Base-by-base conservation (phyloP, 2,113 vertebrate genomes). In the Hyaena hyaena region DNA sequence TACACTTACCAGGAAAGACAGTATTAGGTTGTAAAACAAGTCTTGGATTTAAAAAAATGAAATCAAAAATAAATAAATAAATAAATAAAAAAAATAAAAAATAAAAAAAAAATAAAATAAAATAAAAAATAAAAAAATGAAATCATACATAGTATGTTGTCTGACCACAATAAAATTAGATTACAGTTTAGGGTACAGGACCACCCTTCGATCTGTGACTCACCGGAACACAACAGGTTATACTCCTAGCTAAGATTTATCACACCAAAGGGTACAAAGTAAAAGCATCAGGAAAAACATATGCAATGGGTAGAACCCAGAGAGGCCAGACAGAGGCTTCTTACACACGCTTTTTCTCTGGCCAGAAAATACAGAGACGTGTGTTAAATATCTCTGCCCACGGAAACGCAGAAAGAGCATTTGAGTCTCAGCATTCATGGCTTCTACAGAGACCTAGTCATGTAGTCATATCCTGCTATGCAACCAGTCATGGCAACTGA, bases 161-260 rank as follows among this genome's bases (percentile, higher is more conserved):
- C n/a, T 95, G 69, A 93, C 50, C 68, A 45, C 16, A 97, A 83
- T 15, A 79, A 92, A 96, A 88, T 65, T 71, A 94, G 88, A 92
- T 63, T 94, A 94, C 35, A 73, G 61, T 84, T 84, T n/a, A 73
- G 82, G 73, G 50, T 21, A 92, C 10, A 96, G 61, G 63, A 87
- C 21, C 45, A 92, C 33, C 21, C 14, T 90, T 61, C 71, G 66
- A 23, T 92, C 83, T 68, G 33, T 95, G 80, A 92, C 71, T 83
- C 58, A 87, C 66, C 66, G 95, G 43, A 48, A 96, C 63, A 74
- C 92, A 94, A 65, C 2, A 82, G 48, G 31, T 93, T 93, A 77
- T 43, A 96, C 31, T 77, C 33, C 66, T 23, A 21, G 26, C 50
- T 90, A 82, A 80, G 90, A 86, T 92, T 48, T 87, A 79, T 21